Percentiles rank a stretch among this genome's conserved stretches.
These are phyloP conservation scores for Otocyon megalotis DNA, from an alignment of 2,113 vertebrate species.

Conservation along the genomic window DNA sequence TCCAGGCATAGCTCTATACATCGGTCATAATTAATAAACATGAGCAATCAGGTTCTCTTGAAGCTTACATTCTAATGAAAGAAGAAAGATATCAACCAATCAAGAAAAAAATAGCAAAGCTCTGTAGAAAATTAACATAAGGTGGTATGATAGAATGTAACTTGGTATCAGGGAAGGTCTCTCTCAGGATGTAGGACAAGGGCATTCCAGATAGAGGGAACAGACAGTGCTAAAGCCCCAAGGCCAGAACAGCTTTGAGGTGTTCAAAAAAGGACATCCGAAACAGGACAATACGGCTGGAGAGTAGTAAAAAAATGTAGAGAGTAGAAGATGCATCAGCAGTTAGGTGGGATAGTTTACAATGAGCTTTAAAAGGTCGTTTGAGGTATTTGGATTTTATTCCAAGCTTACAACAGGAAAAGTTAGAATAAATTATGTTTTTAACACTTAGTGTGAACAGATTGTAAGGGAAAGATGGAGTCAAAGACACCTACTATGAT, in stretches of 20 bases:
- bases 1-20: background rate
- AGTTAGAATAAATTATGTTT: background rate
- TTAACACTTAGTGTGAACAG: background rate
- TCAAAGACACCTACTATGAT: background rate
- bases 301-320: no score
- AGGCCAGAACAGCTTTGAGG: background rate
- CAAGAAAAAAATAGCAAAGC: background rate
- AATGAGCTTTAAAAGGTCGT: background rate
- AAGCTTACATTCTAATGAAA: background rate
- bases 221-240: background rate
- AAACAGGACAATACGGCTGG: background rate
- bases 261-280: background rate
- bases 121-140: background rate
- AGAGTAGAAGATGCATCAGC: no score
- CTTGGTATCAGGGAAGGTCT: background rate
- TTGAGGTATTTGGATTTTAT: background rate
- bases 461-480: background rate
- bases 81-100: background rate
- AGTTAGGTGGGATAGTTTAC: accelerated
- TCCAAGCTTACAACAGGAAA: background rate
- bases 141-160: background rate
- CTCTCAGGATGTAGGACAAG: background rate
- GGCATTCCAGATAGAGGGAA: background rate
- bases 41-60: background rate
- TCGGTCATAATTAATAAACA: background rate